Conservation (phyloP, 2,113 vertebrate genomes). For the Bubo scandiacus region DNA sequence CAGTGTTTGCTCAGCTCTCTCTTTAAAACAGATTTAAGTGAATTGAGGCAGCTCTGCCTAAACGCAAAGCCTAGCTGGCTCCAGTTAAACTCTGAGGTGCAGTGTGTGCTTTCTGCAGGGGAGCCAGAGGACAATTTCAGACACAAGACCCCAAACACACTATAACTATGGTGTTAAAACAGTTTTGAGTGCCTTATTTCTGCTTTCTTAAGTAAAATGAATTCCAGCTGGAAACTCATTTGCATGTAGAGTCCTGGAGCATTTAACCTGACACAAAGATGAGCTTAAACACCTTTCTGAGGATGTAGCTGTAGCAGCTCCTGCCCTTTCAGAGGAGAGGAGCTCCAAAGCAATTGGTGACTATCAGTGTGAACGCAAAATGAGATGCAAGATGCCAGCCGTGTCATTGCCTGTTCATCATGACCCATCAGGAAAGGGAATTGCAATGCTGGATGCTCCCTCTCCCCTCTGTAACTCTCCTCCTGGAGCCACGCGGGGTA, state of each 20-base stretch:
- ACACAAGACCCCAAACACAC: not conserved
- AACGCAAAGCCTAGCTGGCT: not conserved
- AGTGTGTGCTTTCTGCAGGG: not conserved
- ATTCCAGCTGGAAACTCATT: not conserved
- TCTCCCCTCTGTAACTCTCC: not conserved
- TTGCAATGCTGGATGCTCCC: not conserved
- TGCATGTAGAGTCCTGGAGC: not conserved
- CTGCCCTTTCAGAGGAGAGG: not conserved
- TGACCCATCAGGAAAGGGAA: not conserved
- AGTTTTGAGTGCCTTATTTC: not conserved
- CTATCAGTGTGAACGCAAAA: not conserved
- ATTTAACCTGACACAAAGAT: not conserved
- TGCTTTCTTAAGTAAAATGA: not conserved
- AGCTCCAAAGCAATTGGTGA: not conserved
- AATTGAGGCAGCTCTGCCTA: not conserved
- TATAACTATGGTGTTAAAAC: not conserved
- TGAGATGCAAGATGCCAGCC: not conserved
- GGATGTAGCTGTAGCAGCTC: not conserved
- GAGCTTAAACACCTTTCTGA: not conserved
- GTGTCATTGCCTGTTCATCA: fast-evolving
- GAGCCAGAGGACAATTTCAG: not conserved
- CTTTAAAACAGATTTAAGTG: not conserved
- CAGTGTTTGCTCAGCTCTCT: not conserved
- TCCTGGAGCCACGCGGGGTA: fast-evolving
- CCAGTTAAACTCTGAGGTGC: not conserved